These are phyloP conservation scores for Drosophila tanythrix DNA, from an alignment of 2,888 invertebrate genomes.

Conservation along the genomic window DNA sequence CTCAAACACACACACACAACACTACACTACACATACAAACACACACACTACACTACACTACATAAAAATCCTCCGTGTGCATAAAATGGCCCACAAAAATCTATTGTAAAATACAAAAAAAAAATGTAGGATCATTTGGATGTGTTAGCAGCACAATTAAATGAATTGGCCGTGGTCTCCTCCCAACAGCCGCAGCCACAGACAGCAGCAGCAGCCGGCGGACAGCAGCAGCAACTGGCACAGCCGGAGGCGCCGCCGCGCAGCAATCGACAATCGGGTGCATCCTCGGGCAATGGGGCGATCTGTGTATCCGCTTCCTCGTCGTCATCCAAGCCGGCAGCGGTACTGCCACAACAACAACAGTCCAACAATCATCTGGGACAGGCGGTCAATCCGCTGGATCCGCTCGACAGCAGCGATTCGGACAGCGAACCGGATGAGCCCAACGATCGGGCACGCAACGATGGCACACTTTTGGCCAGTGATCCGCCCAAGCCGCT, in stretches of 20 bases:
- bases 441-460: constrained; percentile 91
- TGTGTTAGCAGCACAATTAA: constrained; percentile 97
- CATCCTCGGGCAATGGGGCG: constrained; percentile 73
- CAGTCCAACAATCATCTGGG: constrained; percentile 85
- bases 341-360: constrained; percentile 82
- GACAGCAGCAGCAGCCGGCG: constrained; percentile 70
- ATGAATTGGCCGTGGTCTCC: constrained; percentile 94
- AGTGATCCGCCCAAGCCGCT: constrained; percentile 98
- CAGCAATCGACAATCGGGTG: constrained; percentile 85
- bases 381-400: constrained; percentile 87
- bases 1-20: constrained; percentile 48
- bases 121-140: constrained; percentile 93
- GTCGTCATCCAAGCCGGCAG: constrained; percentile 80
- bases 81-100: constrained; percentile 51
- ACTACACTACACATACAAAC: constrained; percentile 43
- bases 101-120: constrained; percentile 71
- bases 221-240: constrained; percentile 83
- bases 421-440: constrained; percentile 94
- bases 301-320: constrained; percentile 66
- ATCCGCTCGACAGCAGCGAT: constrained; percentile 90
- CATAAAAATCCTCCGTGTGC: constrained; percentile 69
- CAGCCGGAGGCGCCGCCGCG: constrained; percentile 90
- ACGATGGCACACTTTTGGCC: constrained; percentile 97
- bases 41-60: constrained; percentile 49
- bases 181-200: constrained; percentile 85